Evolutionary conservation across 2,888 invertebrate genomes (phyloP).

Genomic region (Alloplasta piceator): DNA sequence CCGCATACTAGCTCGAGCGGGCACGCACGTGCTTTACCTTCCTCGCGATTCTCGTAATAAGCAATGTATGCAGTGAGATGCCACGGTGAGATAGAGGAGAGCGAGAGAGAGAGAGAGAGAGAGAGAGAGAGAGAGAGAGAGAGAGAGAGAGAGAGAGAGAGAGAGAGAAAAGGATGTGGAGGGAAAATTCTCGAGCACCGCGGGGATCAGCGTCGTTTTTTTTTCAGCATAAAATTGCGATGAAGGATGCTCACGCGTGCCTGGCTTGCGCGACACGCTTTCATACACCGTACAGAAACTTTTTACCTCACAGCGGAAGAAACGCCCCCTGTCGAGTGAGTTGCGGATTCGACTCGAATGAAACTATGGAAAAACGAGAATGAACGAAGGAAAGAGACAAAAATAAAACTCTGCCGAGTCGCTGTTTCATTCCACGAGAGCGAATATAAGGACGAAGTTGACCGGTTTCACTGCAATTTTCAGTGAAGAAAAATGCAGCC

Average conservation of each 20-base stretch:
- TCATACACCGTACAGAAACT: background rate
- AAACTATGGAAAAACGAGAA: no score
- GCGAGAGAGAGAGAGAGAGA: background rate
- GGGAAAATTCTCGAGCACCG: constrained; percentile 25
- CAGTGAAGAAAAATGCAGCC: constrained; percentile 2
- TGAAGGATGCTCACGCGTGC: constrained; percentile 60
- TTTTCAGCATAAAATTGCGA: constrained; percentile 57
- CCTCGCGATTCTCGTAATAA: constrained; percentile 51
- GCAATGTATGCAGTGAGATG: constrained; percentile 8
- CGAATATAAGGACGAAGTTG: background rate
- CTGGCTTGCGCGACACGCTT: constrained; percentile 16
- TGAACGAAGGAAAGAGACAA: no score
- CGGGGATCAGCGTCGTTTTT: constrained; percentile 38
- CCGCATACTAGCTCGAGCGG: constrained; percentile 12
- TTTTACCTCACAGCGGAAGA: background rate
- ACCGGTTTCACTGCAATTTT: constrained; percentile 1
- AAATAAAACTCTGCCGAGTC: no score
- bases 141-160: background rate
- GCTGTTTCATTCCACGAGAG: no score
- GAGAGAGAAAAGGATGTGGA: background rate
- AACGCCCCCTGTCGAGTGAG: constrained; percentile 33
- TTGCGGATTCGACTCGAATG: constrained; percentile 14
- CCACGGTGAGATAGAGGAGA: background rate
- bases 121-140: background rate
- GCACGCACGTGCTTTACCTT: constrained; percentile 46